Evolutionary conservation across 1,140 invertebrate genomes (phyloP).

Genomic region (Myzus persicae): DNA sequence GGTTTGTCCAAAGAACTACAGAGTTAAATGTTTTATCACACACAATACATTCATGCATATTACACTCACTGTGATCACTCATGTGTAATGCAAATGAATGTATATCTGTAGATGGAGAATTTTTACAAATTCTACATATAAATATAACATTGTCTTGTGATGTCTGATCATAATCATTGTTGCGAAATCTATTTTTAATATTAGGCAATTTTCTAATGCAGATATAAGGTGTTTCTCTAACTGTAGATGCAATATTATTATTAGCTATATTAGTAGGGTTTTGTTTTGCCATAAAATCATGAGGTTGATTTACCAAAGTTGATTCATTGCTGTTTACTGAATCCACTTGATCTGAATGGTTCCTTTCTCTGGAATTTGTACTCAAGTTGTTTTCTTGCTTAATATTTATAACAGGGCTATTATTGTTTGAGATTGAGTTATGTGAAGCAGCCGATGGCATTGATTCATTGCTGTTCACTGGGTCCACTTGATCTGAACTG

Average conservation of each 20-base stretch:
- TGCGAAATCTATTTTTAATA: not conserved
- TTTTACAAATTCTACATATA: conserved; percentile 34
- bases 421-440: not conserved
- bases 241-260: not conserved
- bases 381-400: not conserved
- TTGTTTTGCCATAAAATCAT: no score
- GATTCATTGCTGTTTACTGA: not conserved
- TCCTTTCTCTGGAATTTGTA: not conserved
- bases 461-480: not conserved
- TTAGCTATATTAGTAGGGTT: not conserved
- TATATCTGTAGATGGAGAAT: not conserved
- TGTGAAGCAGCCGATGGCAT: not conserved
- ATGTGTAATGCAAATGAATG: conserved; percentile 41
- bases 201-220: not conserved
- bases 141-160: not conserved
- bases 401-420: not conserved
- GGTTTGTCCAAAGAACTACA: not conserved
- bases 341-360: not conserved
- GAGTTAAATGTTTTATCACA: not conserved
- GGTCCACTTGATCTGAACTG: not conserved
- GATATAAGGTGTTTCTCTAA: not conserved
- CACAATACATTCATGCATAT: conserved; percentile 22
- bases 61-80: not conserved
- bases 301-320: not conserved
- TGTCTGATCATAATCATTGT: not conserved